Evolutionary conservation across 2,888 invertebrate species (phyloP), one percentile per base, ranked within the genome.

Genomic region (Cantharis lateralis): DNA sequence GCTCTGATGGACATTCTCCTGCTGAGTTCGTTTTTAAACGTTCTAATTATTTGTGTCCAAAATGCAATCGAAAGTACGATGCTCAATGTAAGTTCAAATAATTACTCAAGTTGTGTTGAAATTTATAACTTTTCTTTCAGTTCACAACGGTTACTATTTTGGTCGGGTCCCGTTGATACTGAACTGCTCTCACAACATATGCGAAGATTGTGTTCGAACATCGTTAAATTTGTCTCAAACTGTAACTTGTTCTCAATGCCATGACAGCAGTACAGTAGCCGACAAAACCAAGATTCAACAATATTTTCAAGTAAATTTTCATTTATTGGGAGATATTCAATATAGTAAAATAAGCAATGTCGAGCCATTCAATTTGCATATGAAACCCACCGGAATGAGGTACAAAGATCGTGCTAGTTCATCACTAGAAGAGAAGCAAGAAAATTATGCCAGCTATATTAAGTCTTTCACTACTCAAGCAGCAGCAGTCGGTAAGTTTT

Each of bases 171-270:
- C 95, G 0, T 87, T 94, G 20, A 87, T 93, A 62, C 85, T 94
- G 76, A 83, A 89, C 78, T 95, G 95, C 84, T 92, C 92, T 0
- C 95, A 95, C 85, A 89, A 91, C 2, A 89, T 92, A 82, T 95
- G 95, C 82, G 92, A 93, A 80, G 90, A 88, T 70, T 95, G 95
- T 84, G 84, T 92, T 13, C 87, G 84, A 61, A 88, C 86, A 76
- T 85, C 88, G 20, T 78, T 87, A 0, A 87, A 86, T 80, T 20
- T 66, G 13, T 88, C 88, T 81, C 90, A 84, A 9, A 78, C 80
- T 66, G 72, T 91, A 62, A 86, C 87, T 68, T 92, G 92, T 83
- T 88, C 88, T 79, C 83, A 89, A 74, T 92, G 92, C 84, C 84
- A 87, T 10, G 82, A 85, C 9, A 82, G 86, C 62, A 88, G 89